These are phyloP conservation scores for Bucorvus abyssinicus DNA, from an alignment of 2,797 vertebrate genomes.

Conservation along the genomic window DNA sequence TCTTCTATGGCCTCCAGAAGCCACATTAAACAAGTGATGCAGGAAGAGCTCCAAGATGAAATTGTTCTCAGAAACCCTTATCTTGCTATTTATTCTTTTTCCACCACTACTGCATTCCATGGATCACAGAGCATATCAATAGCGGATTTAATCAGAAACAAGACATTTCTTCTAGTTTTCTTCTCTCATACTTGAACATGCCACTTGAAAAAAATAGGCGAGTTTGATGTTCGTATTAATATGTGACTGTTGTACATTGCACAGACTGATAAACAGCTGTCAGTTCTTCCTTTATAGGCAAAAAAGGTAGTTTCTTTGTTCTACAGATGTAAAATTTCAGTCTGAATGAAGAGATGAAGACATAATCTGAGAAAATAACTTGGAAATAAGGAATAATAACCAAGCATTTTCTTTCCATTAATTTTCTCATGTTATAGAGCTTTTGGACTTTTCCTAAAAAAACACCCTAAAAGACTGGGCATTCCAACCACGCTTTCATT, in stretches of 20 bases:
- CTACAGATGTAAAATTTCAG: not conserved
- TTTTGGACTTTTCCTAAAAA: not conserved
- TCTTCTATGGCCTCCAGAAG: slow-evolving; percentile 8
- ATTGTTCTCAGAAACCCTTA: not conserved
- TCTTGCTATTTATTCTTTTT: slow-evolving; percentile 28
- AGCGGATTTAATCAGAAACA: slow-evolving; percentile 43
- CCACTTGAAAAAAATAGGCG: not conserved
- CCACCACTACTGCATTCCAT: not conserved
- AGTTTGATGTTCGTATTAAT: slow-evolving; percentile 3
- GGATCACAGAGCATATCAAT: slow-evolving; percentile 50
- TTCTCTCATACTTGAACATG: not conserved
- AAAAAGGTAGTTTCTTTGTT: not conserved
- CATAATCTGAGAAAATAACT: not conserved
- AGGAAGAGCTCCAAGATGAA: slow-evolving; percentile 38
- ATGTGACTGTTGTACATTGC: not conserved
- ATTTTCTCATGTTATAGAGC: not conserved
- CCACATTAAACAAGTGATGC: slow-evolving; percentile 3
- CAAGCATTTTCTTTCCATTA: not conserved
- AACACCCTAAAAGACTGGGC: not conserved
- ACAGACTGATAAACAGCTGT: slow-evolving; percentile 7
- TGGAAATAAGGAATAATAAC: not conserved
- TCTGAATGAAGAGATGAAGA: not conserved
- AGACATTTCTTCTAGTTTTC: slow-evolving; percentile 19
- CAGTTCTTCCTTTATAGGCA: not conserved
- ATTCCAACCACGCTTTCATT: not conserved